Evolutionary conservation across 2,888 invertebrate species (phyloP).

Genomic region (Drepanosiphum platanoidis): DNA sequence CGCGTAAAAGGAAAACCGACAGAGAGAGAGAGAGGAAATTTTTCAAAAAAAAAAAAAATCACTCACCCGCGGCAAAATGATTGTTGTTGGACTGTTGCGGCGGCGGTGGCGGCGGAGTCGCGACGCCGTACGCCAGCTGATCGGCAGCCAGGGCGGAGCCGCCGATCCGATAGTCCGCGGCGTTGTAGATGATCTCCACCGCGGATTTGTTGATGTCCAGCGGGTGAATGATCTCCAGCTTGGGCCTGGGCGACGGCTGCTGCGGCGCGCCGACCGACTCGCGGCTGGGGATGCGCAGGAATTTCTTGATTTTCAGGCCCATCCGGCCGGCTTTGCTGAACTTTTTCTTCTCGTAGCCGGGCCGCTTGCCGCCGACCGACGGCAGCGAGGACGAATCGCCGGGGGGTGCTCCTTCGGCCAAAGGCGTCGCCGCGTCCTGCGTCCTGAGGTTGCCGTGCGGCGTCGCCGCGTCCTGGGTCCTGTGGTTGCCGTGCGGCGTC

Average conservation of each 20-base stretch:
- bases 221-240: conserved; percentile 88
- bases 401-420: background rate
- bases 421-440: background rate
- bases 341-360: conserved; percentile 59
- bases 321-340: conserved; percentile 67
- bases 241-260: conserved; percentile 76
- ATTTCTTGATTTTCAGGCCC: conserved; percentile 84
- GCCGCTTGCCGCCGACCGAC: conserved; percentile 53
- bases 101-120: conserved; percentile 64
- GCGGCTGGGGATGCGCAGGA: conserved; percentile 78
- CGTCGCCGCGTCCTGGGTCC: background rate
- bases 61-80: background rate
- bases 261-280: conserved; percentile 66
- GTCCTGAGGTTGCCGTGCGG: background rate
- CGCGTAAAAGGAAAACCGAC: too few relatives aligned
- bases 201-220: conserved; percentile 83
- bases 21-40: too few relatives aligned
- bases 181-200: conserved; percentile 77
- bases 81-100: conserved; percentile 11
- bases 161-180: conserved; percentile 66
- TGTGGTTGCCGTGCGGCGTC: background rate
- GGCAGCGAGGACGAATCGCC: conserved; percentile 53
- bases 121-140: conserved; percentile 73
- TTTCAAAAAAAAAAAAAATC: too few relatives aligned
- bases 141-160: conserved; percentile 74